phyloP scores from a whole-genome alignment of 1,140 invertebrate genomes.

The Elysia chlorotica region DNA sequence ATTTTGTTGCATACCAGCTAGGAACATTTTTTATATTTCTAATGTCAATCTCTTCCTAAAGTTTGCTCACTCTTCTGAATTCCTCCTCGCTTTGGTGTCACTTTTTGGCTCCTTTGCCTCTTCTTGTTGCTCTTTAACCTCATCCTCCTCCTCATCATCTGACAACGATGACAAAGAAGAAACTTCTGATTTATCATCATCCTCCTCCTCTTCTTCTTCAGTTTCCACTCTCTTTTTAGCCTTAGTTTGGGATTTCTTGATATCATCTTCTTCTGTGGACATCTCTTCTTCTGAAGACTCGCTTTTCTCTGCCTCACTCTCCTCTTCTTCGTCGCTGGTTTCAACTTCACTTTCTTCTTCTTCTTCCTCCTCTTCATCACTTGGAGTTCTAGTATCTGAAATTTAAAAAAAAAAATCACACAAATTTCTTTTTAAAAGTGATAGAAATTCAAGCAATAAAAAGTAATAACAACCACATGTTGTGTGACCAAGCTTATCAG shows the following conservation, averaged over 20 bases:
- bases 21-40: too few species aligned
- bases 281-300: constrained; percentile 24
- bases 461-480: too few species aligned
- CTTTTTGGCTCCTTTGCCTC: constrained; percentile 25
- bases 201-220: too few species aligned
- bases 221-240: too few species aligned
- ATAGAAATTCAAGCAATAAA: too few species aligned
- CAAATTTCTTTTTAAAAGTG: not conserved
- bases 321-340: constrained; percentile 31
- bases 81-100: constrained; percentile 29
- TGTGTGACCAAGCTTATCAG: too few species aligned
- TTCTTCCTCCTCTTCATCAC: constrained; percentile 34
- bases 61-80: too few species aligned
- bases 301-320: constrained; percentile 32
- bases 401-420: not conserved
- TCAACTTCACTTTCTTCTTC: constrained; percentile 31
- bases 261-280: constrained; percentile 19
- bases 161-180: constrained; percentile 4
- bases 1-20: too few species aligned
- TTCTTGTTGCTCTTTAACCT: constrained; percentile 29
- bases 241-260: not conserved
- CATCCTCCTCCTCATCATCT: constrained; percentile 33
- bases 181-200: constrained; percentile 37
- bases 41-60: too few species aligned
- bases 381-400: too few species aligned